phyloP scores from a whole-genome alignment of 2,113 vertebrate genomes.

The Mesitornis unicolor region DNA sequence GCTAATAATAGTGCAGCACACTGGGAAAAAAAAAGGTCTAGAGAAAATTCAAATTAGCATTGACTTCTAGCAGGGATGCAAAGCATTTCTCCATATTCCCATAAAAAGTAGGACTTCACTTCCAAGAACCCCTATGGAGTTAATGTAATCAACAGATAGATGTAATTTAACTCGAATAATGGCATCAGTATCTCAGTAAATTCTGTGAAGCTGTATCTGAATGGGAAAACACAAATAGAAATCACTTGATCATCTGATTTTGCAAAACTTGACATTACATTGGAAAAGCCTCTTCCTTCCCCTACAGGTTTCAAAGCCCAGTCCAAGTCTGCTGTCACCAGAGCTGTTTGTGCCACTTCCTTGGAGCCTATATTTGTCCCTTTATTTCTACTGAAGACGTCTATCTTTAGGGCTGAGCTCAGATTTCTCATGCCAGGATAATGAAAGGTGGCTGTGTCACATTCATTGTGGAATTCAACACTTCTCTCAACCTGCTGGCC shows the following conservation, averaged over 20 bases:
- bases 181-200: background rate
- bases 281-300: background rate
- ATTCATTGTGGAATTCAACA: background rate
- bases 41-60: background rate
- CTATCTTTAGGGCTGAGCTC: constrained; percentile 53
- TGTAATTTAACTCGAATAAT: background rate
- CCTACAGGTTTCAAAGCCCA: background rate
- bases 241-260: background rate
- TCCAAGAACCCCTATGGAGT: background rate
- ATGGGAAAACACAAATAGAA: background rate
- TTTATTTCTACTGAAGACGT: constrained; percentile 30
- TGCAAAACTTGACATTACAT: background rate
- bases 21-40: background rate
- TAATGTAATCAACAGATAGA: background rate
- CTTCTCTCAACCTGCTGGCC: constrained; percentile 12
- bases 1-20: background rate
- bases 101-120: background rate
- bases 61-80: background rate
- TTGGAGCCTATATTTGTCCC: constrained; percentile 25
- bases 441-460: constrained; percentile 35
- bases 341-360: background rate
- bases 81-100: background rate
- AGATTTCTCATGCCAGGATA: constrained; percentile 42
- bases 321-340: background rate
- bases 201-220: background rate